Conservation (phyloP, 2,797 vertebrate species). For the Rhinogobio ventralis region DNA sequence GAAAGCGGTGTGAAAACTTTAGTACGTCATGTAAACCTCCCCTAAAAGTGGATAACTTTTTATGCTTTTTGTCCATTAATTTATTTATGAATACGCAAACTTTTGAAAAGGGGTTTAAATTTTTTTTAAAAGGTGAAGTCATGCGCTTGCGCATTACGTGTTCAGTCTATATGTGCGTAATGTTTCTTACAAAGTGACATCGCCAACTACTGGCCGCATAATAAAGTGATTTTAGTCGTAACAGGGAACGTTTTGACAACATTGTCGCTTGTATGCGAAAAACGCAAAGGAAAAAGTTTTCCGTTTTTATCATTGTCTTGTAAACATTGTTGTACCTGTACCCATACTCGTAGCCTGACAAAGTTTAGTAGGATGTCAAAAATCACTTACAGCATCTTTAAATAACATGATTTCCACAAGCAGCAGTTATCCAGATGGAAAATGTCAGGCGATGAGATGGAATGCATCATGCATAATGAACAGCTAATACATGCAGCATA, state of each 20-base stretch:
- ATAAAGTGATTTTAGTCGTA: background rate
- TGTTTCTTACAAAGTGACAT: background rate
- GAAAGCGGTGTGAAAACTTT: background rate
- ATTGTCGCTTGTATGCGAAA: background rate
- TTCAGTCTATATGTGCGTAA: background rate
- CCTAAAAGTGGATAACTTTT: too few species aligned
- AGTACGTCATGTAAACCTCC: too few species aligned
- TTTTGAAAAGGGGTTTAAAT: background rate
- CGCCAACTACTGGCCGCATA: background rate
- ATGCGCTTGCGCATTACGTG: background rate
- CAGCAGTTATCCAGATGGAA: background rate
- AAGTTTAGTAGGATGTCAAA: background rate
- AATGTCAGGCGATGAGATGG: background rate
- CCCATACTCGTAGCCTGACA: background rate
- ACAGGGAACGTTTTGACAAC: background rate
- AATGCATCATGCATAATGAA: background rate
- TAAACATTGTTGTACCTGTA: background rate
- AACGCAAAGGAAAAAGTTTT: background rate
- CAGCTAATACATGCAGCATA: background rate
- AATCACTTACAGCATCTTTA: slow-evolving; percentile 7
- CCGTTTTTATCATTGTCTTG: background rate
- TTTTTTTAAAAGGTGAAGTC: background rate
- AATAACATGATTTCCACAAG: background rate
- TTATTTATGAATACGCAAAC: background rate
- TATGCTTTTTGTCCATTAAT: background rate